A percentile compares a stretch with the other conserved stretches of the same genome.
phyloP scores from a whole-genome alignment of 1,140 invertebrate species.

The Littorina saxatilis region DNA sequence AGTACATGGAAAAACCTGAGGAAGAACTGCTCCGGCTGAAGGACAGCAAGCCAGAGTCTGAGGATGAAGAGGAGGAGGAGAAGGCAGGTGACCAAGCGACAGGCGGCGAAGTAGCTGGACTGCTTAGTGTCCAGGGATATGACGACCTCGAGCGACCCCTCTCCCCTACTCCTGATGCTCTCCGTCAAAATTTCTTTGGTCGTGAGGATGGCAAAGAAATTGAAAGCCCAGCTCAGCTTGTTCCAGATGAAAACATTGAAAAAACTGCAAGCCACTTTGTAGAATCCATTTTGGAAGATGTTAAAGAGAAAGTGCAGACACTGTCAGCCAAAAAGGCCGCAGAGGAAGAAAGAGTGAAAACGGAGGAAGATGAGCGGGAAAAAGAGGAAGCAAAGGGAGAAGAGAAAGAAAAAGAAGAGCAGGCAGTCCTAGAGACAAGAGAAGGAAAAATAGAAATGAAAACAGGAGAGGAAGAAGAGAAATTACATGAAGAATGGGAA shows the following conservation, averaged over 20 bases:
- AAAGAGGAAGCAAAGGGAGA: constrained; percentile 38
- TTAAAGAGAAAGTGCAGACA: constrained; percentile 51
- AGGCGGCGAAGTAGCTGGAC: not conserved
- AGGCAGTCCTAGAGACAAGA: constrained; percentile 21
- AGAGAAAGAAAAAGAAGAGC: constrained; percentile 41
- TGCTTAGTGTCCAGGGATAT: constrained; percentile 25
- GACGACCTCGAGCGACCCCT: constrained; percentile 71
- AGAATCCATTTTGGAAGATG: constrained; percentile 67
- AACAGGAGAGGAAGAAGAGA: constrained; percentile 43
- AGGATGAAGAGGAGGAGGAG: constrained; percentile 67
- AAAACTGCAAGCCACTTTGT: constrained; percentile 67
- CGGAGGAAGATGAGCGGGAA: constrained; percentile 41
- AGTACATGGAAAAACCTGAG: constrained; percentile 67
- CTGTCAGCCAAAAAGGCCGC: not conserved
- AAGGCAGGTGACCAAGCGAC: constrained; percentile 5
- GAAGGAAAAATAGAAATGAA: constrained; percentile 41
- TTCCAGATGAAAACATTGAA: constrained; percentile 50
- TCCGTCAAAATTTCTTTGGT: constrained; percentile 61
- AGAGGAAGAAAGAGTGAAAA: constrained; percentile 20
- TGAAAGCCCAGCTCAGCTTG: constrained; percentile 19
- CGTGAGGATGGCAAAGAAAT: constrained; percentile 41
- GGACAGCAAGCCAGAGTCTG: constrained; percentile 75
- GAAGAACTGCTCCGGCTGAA: constrained; percentile 72
- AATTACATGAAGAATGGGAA: constrained; percentile 21
- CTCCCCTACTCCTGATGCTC: constrained; percentile 71